These are phyloP conservation scores for Aegithalos caudatus DNA, from an alignment of 2,113 vertebrate species.

Conservation along the genomic window DNA sequence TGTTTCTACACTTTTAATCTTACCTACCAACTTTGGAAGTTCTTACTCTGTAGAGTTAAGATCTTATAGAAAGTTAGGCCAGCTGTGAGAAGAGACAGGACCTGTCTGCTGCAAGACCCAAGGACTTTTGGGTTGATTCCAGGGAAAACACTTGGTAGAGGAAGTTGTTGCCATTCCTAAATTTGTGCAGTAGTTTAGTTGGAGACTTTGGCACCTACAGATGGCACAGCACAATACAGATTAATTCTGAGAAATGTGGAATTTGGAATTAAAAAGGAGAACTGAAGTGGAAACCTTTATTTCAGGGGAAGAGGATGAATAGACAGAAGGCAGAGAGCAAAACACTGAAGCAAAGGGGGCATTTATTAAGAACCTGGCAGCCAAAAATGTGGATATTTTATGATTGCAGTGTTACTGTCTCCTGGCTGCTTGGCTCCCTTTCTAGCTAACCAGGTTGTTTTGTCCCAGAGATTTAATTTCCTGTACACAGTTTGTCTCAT, in stretches of 20 bases:
- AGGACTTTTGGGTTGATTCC: not conserved
- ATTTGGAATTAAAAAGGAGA: not conserved
- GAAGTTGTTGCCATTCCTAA: not conserved
- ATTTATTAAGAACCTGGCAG: not conserved
- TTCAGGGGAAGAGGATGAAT: not conserved
- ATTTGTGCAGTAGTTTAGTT: not conserved
- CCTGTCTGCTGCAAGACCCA: not conserved
- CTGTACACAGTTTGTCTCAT: not conserved
- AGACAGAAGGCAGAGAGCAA: not conserved
- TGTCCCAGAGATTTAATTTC: conserved; percentile 17
- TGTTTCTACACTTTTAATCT: not conserved
- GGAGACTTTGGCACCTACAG: not conserved
- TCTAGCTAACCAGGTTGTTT: conserved; percentile 17
- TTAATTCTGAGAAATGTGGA: not conserved
- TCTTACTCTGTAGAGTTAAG: not conserved
- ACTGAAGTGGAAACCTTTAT: not conserved
- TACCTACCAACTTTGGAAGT: not conserved
- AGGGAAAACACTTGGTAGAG: not conserved
- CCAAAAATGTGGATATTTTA: not conserved
- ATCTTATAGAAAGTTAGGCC: not conserved
- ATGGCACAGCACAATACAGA: not conserved
- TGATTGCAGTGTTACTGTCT: not conserved
- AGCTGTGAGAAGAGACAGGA: not conserved
- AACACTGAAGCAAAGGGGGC: not conserved
- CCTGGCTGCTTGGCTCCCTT: not conserved